Evolutionary conservation across 2,797 vertebrate species (phyloP).

Genomic region (Xyrichtys novacula): DNA sequence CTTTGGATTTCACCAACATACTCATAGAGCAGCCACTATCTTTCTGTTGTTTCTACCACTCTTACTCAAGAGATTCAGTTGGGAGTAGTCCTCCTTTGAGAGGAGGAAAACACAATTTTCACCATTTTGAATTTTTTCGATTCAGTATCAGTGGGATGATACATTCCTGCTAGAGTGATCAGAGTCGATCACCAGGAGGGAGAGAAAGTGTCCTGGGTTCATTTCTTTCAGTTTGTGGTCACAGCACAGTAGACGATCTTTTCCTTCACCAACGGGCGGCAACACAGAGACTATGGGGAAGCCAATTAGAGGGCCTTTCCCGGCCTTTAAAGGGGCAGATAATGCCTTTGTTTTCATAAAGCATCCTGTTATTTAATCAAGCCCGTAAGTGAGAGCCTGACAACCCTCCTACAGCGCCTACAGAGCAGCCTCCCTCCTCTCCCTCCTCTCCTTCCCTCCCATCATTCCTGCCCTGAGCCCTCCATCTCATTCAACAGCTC

Average conservation of each 20-base stretch:
- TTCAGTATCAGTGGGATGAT: slow-evolving; percentile 53
- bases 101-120: slow-evolving; percentile 22
- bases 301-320: slow-evolving; percentile 80
- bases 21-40: slow-evolving; percentile 47
- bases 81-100: slow-evolving; percentile 40
- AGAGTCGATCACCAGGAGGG: slow-evolving; percentile 32
- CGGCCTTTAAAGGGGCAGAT: slow-evolving; percentile 79
- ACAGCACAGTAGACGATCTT: slow-evolving; percentile 25
- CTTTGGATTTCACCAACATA: slow-evolving; percentile 53
- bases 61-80: slow-evolving; percentile 56
- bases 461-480: slow-evolving; percentile 78
- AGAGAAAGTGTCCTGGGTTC: slow-evolving; percentile 32
- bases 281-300: slow-evolving; percentile 64
- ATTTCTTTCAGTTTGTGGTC: slow-evolving; percentile 44
- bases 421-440: slow-evolving; percentile 57
- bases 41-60: slow-evolving; percentile 68
- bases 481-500: slow-evolving; percentile 83
- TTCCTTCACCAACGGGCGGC: slow-evolving; percentile 45
- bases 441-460: slow-evolving; percentile 58
- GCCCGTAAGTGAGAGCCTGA: slow-evolving; percentile 80
- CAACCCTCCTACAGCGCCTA: slow-evolving; percentile 67
- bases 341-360: slow-evolving; percentile 84
- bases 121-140: slow-evolving; percentile 38
- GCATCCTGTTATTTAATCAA: slow-evolving; percentile 86
- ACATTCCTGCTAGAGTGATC: slow-evolving; percentile 65